Evolutionary conservation across 2,797 vertebrate species (phyloP).

Genomic region (Brachyalestes nurse): DNA sequence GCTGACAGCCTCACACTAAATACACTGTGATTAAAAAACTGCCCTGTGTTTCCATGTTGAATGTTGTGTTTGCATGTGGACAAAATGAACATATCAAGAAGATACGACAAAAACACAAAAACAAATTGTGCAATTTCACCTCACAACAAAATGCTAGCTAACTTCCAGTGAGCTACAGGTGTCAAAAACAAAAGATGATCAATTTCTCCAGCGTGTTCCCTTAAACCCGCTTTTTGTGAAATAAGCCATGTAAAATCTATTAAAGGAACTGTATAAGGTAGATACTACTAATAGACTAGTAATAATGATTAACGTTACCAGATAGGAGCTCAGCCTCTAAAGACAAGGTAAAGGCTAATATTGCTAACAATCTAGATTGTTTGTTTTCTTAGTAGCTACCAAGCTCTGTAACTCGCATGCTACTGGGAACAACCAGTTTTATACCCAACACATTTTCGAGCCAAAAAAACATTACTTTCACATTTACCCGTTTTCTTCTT

Average conservation of each 20-base stretch:
- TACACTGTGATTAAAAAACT: background rate
- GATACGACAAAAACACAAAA: background rate
- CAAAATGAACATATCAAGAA: background rate
- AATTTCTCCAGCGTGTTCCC: background rate
- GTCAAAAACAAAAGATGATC: constrained; percentile 1
- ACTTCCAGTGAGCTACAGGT: constrained; percentile 12
- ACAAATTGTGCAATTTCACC: background rate
- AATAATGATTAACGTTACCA: too few species aligned
- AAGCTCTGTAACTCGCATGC: background rate
- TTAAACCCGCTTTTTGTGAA: background rate
- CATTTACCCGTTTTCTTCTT: constrained; percentile 1
- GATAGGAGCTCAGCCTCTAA: background rate
- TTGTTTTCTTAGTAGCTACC: background rate
- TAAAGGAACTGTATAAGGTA: background rate
- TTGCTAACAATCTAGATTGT: background rate
- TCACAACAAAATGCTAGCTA: background rate
- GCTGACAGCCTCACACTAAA: background rate
- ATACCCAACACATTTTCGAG: background rate
- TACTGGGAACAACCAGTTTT: too few species aligned
- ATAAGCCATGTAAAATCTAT: background rate
- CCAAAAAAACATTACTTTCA: background rate
- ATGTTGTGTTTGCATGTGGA: background rate
- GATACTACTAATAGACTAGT: background rate
- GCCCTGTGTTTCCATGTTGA: background rate
- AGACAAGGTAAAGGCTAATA: background rate